Percentiles rank a stretch among this genome's conserved stretches.
Evolutionary conservation across 2,888 invertebrate species (phyloP).

Genomic region (Ganaspis brasiliensis): DNA sequence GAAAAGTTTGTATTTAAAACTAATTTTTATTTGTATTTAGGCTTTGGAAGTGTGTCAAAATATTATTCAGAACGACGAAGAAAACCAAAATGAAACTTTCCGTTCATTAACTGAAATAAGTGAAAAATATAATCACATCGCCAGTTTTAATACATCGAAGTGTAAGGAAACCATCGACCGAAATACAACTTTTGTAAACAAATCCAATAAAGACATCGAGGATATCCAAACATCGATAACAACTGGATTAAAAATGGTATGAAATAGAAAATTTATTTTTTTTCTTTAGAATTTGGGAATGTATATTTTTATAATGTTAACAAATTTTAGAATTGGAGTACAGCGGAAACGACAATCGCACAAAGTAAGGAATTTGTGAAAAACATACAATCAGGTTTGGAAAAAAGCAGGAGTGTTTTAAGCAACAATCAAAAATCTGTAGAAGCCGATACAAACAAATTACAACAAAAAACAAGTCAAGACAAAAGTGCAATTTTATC

Average conservation of each 20-base stretch:
- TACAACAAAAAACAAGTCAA: slow-evolving; percentile 63
- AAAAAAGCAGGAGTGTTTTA: slow-evolving; percentile 61
- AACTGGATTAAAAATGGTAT: slow-evolving; percentile 68
- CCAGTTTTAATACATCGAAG: slow-evolving; percentile 54
- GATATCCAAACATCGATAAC: slow-evolving; percentile 64
- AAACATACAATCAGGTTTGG: slow-evolving; percentile 68
- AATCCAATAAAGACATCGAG: slow-evolving; percentile 62
- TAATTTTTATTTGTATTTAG: slow-evolving; percentile 54
- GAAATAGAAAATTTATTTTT: not conserved
- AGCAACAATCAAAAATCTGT: slow-evolving; percentile 63
- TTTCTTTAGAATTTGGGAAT: not conserved
- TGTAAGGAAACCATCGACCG: slow-evolving; percentile 56
- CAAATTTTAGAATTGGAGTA: slow-evolving; percentile 64
- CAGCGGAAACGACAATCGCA: slow-evolving; percentile 61
- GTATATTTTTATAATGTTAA: slow-evolving; percentile 11
- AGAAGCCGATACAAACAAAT: slow-evolving; percentile 60
- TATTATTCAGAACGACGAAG: slow-evolving; percentile 55
- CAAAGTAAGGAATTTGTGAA: slow-evolving; percentile 64
- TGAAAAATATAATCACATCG: slow-evolving; percentile 59
- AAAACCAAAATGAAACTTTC: slow-evolving; percentile 57
- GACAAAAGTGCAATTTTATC: slow-evolving; percentile 62
- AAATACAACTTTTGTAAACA: slow-evolving; percentile 62
- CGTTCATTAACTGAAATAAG: slow-evolving; percentile 60
- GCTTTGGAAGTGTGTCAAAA: slow-evolving; percentile 58
- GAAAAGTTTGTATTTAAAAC: no score